Base-by-base conservation (phyloP, 1,140 invertebrate genomes). In the Ephestia elutella region DNA sequence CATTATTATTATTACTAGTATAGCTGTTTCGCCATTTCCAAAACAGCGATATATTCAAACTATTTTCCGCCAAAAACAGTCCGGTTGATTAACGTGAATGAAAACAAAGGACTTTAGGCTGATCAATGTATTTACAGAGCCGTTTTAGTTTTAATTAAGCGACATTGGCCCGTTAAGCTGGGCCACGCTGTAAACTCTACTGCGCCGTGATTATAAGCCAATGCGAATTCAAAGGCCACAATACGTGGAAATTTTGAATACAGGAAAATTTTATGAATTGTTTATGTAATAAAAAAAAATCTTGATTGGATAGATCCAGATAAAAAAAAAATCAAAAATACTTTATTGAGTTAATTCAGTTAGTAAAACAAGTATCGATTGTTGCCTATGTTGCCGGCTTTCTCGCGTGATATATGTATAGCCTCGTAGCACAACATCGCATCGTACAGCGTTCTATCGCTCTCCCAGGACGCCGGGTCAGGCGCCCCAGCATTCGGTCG, bases 61-160 rank as follows among this genome's bases (percentile, higher is more conserved):
- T 44, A 17, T 15, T 44, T 15, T 15, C 2, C 60, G 49, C 60
- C 65, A 64, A 62, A 62, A 70, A 54, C 63, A 63, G 54, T 61
- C 59, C 54, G 51, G 57, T 63, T 58, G 68, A 72, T 71, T 68
- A 74, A 70, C 65, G 65, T 61, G 63, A 56, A 62, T 56, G 58
- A 59, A 69, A 60, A 67, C 61, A 62, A 64, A 58, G 53, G 58
- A 56, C 64, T 66, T 75, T 71, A 66, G 65, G 49, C 49, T 66
- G 65, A 78, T 78, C 74, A 73, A 73, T 77, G 73, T 78, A 76
- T 75, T 74, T 74, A 72, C 68, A 61, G 57, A 70, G 70, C 75
- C 71, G 71, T 83, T 83, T 85, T 80, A 81, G 76, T 84, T 84
- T 85, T 83, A 85, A 87, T 85, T 81, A 82, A 87, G 79, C 77